Conservation (phyloP, 2,888 invertebrate genomes). For the Priocnemis perturbator region DNA sequence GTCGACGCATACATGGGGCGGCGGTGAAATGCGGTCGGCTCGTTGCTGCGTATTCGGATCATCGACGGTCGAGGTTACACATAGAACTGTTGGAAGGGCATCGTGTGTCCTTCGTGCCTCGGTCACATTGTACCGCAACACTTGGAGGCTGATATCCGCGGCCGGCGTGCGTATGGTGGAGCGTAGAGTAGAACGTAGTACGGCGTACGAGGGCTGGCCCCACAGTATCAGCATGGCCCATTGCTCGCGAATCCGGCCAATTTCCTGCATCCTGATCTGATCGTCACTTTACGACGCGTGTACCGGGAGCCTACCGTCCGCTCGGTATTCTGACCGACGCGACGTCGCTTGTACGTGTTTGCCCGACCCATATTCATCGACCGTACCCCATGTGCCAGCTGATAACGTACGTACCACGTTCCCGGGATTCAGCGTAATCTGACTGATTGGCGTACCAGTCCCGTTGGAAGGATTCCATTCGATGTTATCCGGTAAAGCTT, state of each 20-base stretch:
- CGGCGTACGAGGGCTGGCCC: slow-evolving; percentile 6
- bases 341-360: background rate
- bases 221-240: slow-evolving; percentile 73
- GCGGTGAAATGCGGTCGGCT: too few species aligned
- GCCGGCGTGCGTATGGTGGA: background rate
- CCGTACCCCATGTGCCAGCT: slow-evolving; percentile 44
- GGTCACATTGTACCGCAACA: slow-evolving; percentile 29
- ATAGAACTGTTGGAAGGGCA: slow-evolving; percentile 7
- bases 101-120: slow-evolving; percentile 19
- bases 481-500: slow-evolving; percentile 16
- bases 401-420: slow-evolving; percentile 53
- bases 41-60: too few species aligned
- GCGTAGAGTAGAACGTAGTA: too few species aligned
- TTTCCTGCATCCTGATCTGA: slow-evolving; percentile 73
- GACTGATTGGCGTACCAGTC: slow-evolving; percentile 53
- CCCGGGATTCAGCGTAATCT: slow-evolving; percentile 55
- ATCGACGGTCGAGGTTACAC: slow-evolving; percentile 1
- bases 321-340: slow-evolving; percentile 37
- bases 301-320: slow-evolving; percentile 47
- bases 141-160: slow-evolving; percentile 8
- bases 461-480: slow-evolving; percentile 29
- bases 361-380: slow-evolving; percentile 50
- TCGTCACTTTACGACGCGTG: slow-evolving; percentile 75
- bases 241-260: slow-evolving; percentile 74
- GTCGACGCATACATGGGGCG: too few species aligned